A percentile compares a stretch with the other conserved stretches of the same genome.
phyloP scores from a whole-genome alignment of 1,140 invertebrate genomes.

The Panonychus citri region DNA sequence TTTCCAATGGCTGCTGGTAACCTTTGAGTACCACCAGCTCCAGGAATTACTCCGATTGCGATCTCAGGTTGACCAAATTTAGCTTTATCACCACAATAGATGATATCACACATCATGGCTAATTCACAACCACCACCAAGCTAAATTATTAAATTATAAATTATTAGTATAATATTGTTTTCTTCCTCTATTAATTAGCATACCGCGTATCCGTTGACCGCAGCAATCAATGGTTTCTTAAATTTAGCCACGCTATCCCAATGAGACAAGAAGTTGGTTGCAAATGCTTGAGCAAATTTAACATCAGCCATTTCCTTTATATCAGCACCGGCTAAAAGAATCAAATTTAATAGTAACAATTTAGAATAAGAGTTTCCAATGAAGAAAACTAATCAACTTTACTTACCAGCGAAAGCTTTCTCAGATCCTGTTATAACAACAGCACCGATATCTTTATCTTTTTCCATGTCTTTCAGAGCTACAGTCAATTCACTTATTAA shows the following conservation, averaged over 20 bases:
- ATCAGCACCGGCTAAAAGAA: slow-evolving; percentile 78
- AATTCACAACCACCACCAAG: slow-evolving; percentile 90
- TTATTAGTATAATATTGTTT: too few relatives aligned
- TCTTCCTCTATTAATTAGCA: too few relatives aligned
- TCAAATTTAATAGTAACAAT: too few relatives aligned
- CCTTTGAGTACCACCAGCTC: slow-evolving; percentile 89
- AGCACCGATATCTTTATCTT: slow-evolving; percentile 48
- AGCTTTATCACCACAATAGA: slow-evolving; percentile 92
- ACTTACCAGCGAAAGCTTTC: slow-evolving; percentile 89
- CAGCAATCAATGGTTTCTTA: slow-evolving; percentile 85
- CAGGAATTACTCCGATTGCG: slow-evolving; percentile 78
- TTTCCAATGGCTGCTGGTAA: slow-evolving; percentile 71
- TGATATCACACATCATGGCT: slow-evolving; percentile 98
- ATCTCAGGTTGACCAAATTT: slow-evolving; percentile 97
- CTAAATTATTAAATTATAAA: too few relatives aligned
- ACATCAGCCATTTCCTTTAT: slow-evolving; percentile 86
- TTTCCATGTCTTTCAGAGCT: slow-evolving; percentile 47
- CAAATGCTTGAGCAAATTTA: slow-evolving; percentile 44
- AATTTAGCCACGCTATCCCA: slow-evolving; percentile 53
- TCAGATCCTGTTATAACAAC: slow-evolving; percentile 87
- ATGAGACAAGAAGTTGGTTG: slow-evolving; percentile 43
- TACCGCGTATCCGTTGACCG: slow-evolving; percentile 93
- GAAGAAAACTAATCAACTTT: too few relatives aligned
- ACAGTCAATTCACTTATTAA: slow-evolving; percentile 58
- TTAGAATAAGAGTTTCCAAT: too few relatives aligned